Percentiles rank a stretch among this genome's conserved stretches.
Conservation (phyloP, 1,140 invertebrate species). For the Muscidifurax raptorellus region DNA sequence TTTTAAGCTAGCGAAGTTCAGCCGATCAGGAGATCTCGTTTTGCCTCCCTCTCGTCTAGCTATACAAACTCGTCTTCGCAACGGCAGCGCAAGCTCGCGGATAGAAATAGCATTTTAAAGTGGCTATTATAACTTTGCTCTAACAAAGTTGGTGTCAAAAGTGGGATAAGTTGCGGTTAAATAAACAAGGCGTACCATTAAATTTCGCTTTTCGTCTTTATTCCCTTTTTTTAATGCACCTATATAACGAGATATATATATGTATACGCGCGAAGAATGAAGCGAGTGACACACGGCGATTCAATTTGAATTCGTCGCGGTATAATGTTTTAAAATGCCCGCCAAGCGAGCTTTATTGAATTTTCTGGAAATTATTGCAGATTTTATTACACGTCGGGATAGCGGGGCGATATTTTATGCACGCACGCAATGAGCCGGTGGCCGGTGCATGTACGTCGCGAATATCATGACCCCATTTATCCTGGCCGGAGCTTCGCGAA, state of each 20-base stretch:
- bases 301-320: slow-evolving; percentile 31
- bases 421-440: not conserved
- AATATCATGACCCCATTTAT: slow-evolving; percentile 44
- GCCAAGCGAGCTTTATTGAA: slow-evolving; percentile 32
- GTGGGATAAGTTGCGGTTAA: not conserved
- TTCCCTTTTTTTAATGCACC: not conserved
- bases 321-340: slow-evolving; percentile 28
- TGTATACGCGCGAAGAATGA: no score
- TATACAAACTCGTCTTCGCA: not conserved
- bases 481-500: not conserved
- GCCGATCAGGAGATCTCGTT: not conserved
- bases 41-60: not conserved
- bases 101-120: not conserved
- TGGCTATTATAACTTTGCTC: not conserved
- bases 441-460: slow-evolving; percentile 7
- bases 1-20: not conserved
- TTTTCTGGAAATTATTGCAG: slow-evolving; percentile 37
- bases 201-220: not conserved
- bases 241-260: no score
- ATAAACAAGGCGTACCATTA: not conserved
- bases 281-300: not conserved
- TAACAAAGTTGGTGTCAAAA: not conserved
- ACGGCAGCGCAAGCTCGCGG: not conserved
- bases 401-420: slow-evolving; percentile 33
- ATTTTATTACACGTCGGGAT: slow-evolving; percentile 22